phyloP scores from a whole-genome alignment of 2,113 vertebrate genomes.

The Amblyopsis rosae region DNA sequence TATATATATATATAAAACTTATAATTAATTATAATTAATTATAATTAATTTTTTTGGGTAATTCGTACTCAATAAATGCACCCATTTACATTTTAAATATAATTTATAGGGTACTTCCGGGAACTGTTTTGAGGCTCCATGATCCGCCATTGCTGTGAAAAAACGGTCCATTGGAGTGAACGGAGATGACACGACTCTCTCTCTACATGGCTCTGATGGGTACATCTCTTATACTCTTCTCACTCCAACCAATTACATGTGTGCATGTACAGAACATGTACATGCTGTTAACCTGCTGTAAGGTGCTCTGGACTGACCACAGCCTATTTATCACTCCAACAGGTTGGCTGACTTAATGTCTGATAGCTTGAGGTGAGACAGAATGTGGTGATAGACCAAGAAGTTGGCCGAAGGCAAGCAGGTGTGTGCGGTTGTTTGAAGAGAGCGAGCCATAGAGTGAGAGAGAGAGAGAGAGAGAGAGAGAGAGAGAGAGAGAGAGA shows the following conservation, averaged over 20 bases:
- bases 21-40: no score
- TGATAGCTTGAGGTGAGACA: conserved; percentile 25
- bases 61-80: no score
- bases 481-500: no score
- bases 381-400: neutral
- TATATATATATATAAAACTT: no score
- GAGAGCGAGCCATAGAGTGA: neutral
- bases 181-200: no score
- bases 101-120: no score
- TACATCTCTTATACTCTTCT: neutral
- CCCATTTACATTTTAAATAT: no score
- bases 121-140: no score
- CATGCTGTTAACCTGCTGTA: conserved; percentile 49
- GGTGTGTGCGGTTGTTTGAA: neutral
- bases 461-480: neutral
- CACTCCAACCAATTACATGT: neutral
- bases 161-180: no score
- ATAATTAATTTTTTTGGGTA: no score
- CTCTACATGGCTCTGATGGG: neutral
- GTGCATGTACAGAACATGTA: neutral
- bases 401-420: neutral
- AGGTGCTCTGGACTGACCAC: conserved; percentile 57
- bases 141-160: no score
- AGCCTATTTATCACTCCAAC: conserved; percentile 66
- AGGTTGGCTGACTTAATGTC: conserved; percentile 53